Percentiles rank a stretch among this genome's conserved stretches.
Evolutionary conservation across 2,888 invertebrate genomes (phyloP).

Genomic region (Acronicta leporina): DNA sequence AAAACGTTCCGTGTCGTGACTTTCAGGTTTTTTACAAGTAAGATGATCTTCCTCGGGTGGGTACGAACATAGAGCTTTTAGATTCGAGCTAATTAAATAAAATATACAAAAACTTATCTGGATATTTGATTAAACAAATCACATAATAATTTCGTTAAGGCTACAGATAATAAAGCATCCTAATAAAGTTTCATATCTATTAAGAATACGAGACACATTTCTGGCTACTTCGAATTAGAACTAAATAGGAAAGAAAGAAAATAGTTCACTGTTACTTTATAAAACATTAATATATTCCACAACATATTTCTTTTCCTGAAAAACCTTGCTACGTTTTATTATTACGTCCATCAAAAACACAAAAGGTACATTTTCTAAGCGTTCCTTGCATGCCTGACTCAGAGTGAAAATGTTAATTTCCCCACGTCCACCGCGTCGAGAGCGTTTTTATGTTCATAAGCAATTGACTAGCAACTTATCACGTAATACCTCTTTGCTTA

Average conservation of each 20-base stretch:
- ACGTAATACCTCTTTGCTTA: slow-evolving; percentile 3
- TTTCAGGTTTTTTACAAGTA: slow-evolving; percentile 23
- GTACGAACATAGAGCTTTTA: not conserved
- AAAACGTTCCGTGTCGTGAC: slow-evolving; percentile 36
- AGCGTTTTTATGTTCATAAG: slow-evolving; percentile 50
- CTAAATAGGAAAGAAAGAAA: no score
- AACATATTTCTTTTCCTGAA: not conserved
- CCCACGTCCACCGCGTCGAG: slow-evolving; percentile 28
- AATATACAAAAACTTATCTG: no score
- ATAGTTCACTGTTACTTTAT: not conserved
- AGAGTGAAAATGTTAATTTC: slow-evolving; percentile 47
- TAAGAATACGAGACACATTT: no score
- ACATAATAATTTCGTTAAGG: no score
- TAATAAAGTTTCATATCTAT: no score
- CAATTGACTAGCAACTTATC: slow-evolving; percentile 22
- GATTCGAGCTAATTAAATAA: no score
- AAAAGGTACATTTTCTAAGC: slow-evolving; percentile 20
- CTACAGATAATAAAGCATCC: no score
- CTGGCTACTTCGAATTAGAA: no score
- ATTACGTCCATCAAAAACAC: slow-evolving; percentile 7
- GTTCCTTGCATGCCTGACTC: slow-evolving; percentile 14
- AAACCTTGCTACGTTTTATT: not conserved
- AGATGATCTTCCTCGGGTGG: not conserved
- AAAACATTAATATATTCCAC: not conserved
- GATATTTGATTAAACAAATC: no score